phyloP scores from a whole-genome alignment of 2,113 vertebrate genomes.

The Condylura cristata region DNA sequence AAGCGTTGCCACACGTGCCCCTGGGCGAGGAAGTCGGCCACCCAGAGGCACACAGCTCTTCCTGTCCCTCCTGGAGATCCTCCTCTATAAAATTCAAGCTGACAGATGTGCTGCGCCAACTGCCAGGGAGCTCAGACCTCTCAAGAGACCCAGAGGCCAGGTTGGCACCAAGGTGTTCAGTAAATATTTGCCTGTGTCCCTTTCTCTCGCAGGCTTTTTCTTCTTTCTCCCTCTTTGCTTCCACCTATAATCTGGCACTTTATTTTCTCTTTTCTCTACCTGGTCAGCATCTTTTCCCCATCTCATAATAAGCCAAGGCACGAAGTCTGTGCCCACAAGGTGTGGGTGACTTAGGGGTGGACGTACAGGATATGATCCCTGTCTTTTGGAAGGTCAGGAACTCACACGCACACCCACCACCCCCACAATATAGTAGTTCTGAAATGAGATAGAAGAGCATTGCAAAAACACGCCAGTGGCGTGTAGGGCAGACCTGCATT shows the following conservation, averaged over 20 bases:
- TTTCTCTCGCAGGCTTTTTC: background rate
- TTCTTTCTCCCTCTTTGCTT: background rate
- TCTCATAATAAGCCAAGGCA: background rate
- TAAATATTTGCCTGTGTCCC: background rate
- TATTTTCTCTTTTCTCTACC: background rate
- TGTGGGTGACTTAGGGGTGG: background rate
- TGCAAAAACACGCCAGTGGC: background rate
- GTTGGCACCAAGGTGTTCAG: background rate
- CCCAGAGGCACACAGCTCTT: background rate
- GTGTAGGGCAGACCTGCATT: background rate
- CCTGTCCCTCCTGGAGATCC: background rate
- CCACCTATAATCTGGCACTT: background rate
- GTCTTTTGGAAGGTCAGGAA: background rate
- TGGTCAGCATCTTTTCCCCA: background rate
- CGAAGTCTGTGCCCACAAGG: background rate
- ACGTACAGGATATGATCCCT: background rate
- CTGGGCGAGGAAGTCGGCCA: background rate
- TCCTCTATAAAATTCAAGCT: background rate
- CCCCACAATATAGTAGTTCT: background rate
- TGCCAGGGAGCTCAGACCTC: background rate
- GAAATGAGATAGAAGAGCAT: background rate
- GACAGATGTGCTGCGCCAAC: accelerated
- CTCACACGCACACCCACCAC: background rate
- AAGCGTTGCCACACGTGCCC: background rate
- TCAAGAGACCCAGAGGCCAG: background rate